Conservation (phyloP, 2,888 invertebrate species). For the Napeogenes inachia region DNA sequence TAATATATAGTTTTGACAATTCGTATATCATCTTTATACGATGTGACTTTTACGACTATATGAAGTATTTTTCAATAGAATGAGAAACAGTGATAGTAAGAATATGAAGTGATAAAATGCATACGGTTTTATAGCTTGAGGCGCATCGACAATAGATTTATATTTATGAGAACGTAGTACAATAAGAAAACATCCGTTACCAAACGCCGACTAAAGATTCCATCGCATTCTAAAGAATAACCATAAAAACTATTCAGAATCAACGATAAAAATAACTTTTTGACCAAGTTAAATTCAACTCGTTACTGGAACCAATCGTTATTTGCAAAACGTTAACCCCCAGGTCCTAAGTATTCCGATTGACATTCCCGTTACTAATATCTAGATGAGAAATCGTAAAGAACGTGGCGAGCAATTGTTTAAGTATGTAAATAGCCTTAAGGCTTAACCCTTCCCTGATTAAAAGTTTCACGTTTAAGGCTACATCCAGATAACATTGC, state of each 20-base stretch:
- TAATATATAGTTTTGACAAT: too few species aligned
- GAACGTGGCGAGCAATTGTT: conserved; percentile 67
- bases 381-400: conserved; percentile 38
- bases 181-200: too few species aligned
- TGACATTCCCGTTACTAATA: conserved; percentile 31
- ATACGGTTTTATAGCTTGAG: too few species aligned
- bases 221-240: too few species aligned
- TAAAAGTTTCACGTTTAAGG: conserved; percentile 45
- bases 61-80: too few species aligned
- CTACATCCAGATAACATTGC: conserved; percentile 43
- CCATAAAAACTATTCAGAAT: too few species aligned
- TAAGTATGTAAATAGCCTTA: conserved; percentile 62
- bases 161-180: too few species aligned
- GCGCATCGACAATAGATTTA: too few species aligned
- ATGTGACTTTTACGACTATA: neutral
- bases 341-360: conserved; percentile 19
- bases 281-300: conserved; percentile 2
- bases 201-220: too few species aligned
- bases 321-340: conserved; percentile 17
- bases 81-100: too few species aligned
- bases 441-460: conserved; percentile 34
- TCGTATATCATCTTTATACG: neutral
- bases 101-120: too few species aligned
- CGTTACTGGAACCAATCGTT: conserved; percentile 15
- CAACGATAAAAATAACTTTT: neutral